These are phyloP conservation scores for Nibea albiflora DNA, from an alignment of 2,113 vertebrate genomes.

Conservation along the genomic window DNA sequence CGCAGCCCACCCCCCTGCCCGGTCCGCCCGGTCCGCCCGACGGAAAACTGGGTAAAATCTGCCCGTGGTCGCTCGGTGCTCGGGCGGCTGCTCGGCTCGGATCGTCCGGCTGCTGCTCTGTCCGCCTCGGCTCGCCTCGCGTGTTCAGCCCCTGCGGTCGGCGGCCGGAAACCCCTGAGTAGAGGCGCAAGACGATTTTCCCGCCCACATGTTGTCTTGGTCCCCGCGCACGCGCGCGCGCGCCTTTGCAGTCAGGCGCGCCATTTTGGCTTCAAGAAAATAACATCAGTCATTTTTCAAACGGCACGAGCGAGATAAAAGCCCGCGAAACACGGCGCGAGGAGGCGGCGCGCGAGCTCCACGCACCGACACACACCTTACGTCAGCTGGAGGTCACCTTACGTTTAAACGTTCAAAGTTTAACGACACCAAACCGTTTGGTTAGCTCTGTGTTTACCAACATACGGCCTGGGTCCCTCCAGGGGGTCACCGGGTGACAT, in stretches of 20 bases:
- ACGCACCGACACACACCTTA: too few species aligned
- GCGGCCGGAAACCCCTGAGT: constrained; percentile 51
- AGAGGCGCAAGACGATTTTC: constrained; percentile 62
- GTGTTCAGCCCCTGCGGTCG: constrained; percentile 12
- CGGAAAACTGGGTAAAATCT: constrained; percentile 23
- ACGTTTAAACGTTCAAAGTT: too few species aligned
- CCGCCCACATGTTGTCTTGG: constrained; percentile 67
- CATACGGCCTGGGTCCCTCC: too few species aligned
- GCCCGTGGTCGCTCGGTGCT: constrained; percentile 12
- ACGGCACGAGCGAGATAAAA: too few species aligned
- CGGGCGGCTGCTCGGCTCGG: background rate
- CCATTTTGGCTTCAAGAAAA: constrained; percentile 71
- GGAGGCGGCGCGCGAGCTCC: too few species aligned
- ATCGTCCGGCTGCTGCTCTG: constrained; percentile 8
- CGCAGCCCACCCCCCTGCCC: constrained; percentile 24
- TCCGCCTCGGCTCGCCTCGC: constrained; percentile 32
- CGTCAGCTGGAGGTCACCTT: too few species aligned
- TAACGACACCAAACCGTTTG: too few species aligned
- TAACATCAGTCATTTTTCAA: constrained; percentile 4
- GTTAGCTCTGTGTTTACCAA: too few species aligned
- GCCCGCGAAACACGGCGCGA: too few species aligned
- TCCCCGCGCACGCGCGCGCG: constrained; percentile 24
- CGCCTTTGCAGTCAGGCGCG: constrained; percentile 36
- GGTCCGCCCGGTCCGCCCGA: constrained; percentile 24
- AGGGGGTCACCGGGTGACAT: too few species aligned